Evolutionary conservation across 2,888 invertebrate genomes (phyloP), one percentile per base, ranked within the genome.

Genomic region (Spodoptera exigua): DNA sequence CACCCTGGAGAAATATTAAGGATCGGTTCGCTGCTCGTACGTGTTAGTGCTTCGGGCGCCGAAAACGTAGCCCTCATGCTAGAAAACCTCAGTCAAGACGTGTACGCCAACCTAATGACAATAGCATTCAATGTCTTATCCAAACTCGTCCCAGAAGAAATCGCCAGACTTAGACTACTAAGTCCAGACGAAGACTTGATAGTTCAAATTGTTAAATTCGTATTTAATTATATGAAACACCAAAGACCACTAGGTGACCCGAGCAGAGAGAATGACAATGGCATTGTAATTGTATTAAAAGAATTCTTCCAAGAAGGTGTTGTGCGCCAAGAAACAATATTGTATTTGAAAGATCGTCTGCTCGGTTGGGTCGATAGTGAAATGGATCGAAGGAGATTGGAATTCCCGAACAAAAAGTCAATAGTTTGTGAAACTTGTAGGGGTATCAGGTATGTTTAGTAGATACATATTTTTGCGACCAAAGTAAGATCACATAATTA

Each of bases 231-330:
- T 52, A 80, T 94, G 84, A 92, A 90, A 72, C 88, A 87, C 3
- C 27, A 89, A 27, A 83, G 91, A 54, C 93, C 93, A 3, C 65
- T 94, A 0, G 93, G 93, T 0, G 89, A 91, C 2, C 61, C 86
- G 0, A 81, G 83, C 56, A 61, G 75, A 1, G 81, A 89, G 0
- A 78, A 74, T 0, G 94, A 94, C 54, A 89, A 89, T 34, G 86
- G 89, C 2, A 90, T 94, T n/a, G 57, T 87, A 0, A 77, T 89
- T 12, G 84, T 92, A 1, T 58, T 94, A 9, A 90, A 87, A 61
- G 90, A 92, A 62, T 94, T 94, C 70, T 94, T 94, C 79, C 91
- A 92, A 74, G 89, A 94, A 14, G 94, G 94, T 0, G 70, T 82
- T 0, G 81, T 94, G 3, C 83, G 88, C 5, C 86, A 88, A 57